Percentiles rank a stretch among this genome's conserved stretches.
These are phyloP conservation scores for Ochlodes sylvanus DNA, from an alignment of 2,888 invertebrate genomes.

Conservation along the genomic window DNA sequence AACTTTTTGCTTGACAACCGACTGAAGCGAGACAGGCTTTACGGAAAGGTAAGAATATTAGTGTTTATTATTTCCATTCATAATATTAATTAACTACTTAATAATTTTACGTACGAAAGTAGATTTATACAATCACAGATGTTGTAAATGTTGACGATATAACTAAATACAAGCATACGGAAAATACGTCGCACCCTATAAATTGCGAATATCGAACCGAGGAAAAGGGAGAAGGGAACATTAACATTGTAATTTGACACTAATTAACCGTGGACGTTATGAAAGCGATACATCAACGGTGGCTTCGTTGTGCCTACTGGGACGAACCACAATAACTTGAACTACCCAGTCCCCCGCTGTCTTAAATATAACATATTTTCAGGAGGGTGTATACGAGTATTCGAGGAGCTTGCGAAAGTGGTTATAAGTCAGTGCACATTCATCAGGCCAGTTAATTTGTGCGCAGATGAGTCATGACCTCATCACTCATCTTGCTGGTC, in stretches of 20 bases:
- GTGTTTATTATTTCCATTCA: no score
- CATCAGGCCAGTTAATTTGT: constrained; percentile 82
- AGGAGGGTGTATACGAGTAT: constrained; percentile 42
- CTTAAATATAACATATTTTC: constrained; percentile 40
- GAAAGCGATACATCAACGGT: constrained; percentile 78
- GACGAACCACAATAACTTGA: constrained; percentile 55
- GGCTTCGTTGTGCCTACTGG: constrained; percentile 66
- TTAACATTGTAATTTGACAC: constrained; percentile 76
- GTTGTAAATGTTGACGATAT: constrained; percentile 33
- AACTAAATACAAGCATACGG: not conserved
- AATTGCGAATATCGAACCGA: constrained; percentile 28
- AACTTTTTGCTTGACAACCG: no score
- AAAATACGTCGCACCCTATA: constrained; percentile 20
- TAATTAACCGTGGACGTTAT: constrained; percentile 77
- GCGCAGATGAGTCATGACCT: constrained; percentile 77
- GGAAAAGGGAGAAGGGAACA: constrained; percentile 55
- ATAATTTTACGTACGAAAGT: not conserved
- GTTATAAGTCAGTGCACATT: constrained; percentile 67
- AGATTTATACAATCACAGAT: not conserved
- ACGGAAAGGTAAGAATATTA: no score
- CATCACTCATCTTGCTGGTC: constrained; percentile 74
- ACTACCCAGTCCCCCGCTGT: constrained; percentile 44
- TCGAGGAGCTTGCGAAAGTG: constrained; percentile 55
- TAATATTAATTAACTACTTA: no score
- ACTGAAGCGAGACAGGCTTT: no score